These are phyloP conservation scores for Tridacna gigas DNA, from an alignment of 2,888 invertebrate genomes.

Conservation along the genomic window DNA sequence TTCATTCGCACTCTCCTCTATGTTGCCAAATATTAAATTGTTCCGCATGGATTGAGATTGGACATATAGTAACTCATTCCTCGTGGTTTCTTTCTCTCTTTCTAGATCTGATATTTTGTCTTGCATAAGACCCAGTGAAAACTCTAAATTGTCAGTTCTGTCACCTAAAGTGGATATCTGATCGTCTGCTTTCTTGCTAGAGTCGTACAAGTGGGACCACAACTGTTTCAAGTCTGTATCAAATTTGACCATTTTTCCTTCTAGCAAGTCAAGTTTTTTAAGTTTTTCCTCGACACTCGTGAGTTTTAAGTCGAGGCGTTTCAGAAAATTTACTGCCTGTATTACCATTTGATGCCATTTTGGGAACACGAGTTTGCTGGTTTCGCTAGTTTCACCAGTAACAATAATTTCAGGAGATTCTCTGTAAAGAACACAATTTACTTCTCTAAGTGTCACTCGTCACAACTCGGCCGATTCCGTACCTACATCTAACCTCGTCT, in stretches of 20 bases:
- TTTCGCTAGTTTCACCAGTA: background rate
- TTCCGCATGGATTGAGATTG: too few species aligned
- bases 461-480: too few species aligned
- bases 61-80: too few species aligned
- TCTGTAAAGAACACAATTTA: background rate
- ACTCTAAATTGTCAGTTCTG: too few species aligned
- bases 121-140: too few species aligned
- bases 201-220: background rate
- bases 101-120: too few species aligned
- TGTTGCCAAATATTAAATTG: too few species aligned
- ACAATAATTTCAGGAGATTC: background rate
- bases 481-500: too few species aligned
- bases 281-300: background rate
- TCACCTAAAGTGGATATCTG: too few species aligned
- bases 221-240: background rate
- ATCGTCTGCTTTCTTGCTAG: background rate
- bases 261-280: background rate
- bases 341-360: background rate
- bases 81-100: too few species aligned
- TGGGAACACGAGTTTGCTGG: background rate
- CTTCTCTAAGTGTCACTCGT: too few species aligned
- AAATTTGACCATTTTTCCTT: background rate
- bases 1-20: too few species aligned
- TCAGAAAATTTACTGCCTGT: background rate
- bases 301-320: background rate